Base-by-base conservation (phyloP, 35 echinoderm and acorn worm genomes). In the Ptychodera flava region DNA sequence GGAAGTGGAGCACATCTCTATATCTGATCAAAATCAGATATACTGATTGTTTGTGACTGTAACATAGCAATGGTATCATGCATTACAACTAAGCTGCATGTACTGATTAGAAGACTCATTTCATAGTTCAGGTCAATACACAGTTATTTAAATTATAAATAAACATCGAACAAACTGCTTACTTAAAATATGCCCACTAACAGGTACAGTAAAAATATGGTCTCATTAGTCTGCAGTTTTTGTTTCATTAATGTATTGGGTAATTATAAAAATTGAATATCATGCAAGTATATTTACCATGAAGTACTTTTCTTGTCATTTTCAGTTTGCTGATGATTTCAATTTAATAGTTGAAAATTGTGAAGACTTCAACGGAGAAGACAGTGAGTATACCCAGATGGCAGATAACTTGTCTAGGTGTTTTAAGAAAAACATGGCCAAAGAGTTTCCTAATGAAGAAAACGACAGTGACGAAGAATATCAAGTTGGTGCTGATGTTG, bases 301-400 rank as follows among this genome's bases (percentile, higher is more conserved):
- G n/a, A n/a, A n/a, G n/a, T 89, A 38, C 27, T 28, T 1, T 75
- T 85, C 31, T 93, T 45, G 28, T 45, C 37, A 32, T 38, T 93
- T 79, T 78, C 89, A 97, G 95, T 97, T 97, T 94, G 92, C 87
- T 32, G 79, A 45, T 90, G 95, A 97, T 36, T 85, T 97, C 87
- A 82, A 94, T 84, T 78, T 93, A 33, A 93, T 97, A 35, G 93
- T 97, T 33, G 87, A 90, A 81, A 97, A 97, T 53, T 97, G 95
- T 83, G 78, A 94, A 81, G 90, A 94, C 35, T 97, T 94, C 90
- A 38, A 97, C 76, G 95, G 95, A 31, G 79, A 89, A 35, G 90
- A 90, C 38, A 97, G 89, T 90, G 95, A 64, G 45, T 64, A 64
- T 64, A 64, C 45, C 6, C 6, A 64, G 6, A 64, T 64, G 45